A percentile compares a stretch with the other conserved stretches of the same genome.
These are phyloP conservation scores for Cossypha polioptera DNA, from an alignment of 2,797 vertebrate species.

Conservation along the genomic window DNA sequence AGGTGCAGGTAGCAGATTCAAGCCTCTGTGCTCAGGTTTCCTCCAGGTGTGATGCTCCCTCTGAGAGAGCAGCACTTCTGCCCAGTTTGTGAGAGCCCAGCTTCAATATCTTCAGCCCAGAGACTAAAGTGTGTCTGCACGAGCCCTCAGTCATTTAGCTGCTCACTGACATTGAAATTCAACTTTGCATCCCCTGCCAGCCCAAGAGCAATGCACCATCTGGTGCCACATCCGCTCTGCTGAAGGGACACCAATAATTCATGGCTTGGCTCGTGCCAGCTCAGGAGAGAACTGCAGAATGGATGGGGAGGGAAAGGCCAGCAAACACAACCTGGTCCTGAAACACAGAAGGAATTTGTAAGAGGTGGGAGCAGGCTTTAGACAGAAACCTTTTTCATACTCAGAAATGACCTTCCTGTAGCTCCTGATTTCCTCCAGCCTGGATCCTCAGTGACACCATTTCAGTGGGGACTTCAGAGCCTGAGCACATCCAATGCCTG, in stretches of 20 bases:
- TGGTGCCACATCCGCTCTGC: not conserved
- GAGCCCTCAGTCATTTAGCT: conserved; percentile 40
- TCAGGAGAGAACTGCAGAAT: not conserved
- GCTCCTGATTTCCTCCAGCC: not conserved
- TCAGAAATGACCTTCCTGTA: not conserved
- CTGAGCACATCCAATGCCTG: not conserved
- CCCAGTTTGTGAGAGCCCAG: not conserved
- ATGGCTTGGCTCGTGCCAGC: not conserved
- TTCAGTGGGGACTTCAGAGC: not conserved
- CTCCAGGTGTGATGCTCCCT: not conserved
- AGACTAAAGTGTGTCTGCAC: not conserved
- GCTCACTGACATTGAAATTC: conserved; percentile 61
- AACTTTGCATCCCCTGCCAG: conserved; percentile 14
- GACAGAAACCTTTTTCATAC: not conserved
- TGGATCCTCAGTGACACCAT: not conserved
- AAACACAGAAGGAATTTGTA: not conserved
- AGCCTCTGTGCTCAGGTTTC: not conserved
- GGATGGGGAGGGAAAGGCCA: not conserved
- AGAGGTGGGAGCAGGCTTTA: not conserved
- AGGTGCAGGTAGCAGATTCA: not conserved
- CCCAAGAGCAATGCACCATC: conserved; percentile 41
- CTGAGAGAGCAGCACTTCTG: not conserved
- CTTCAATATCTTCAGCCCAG: not conserved
- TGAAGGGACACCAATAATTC: not conserved
- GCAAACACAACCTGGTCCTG: not conserved